Evolutionary conservation across 1,140 invertebrate genomes (phyloP).

Genomic region (Asbolus verrucosus): DNA sequence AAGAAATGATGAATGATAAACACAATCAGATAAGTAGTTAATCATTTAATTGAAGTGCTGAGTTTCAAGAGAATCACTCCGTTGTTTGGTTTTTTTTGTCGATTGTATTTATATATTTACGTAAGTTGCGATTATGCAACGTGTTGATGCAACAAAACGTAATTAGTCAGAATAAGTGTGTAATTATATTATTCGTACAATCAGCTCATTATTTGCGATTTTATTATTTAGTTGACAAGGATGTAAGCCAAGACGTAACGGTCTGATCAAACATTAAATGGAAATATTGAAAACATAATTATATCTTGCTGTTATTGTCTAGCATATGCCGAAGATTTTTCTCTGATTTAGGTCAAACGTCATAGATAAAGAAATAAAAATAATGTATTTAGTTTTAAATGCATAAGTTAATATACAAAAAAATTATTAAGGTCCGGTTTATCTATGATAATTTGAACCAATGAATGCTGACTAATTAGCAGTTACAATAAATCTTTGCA

Average conservation of each 20-base stretch:
- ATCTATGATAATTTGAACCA: too few species aligned
- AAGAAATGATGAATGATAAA: slow-evolving; percentile 39
- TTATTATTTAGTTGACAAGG: not conserved
- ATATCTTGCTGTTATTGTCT: too few species aligned
- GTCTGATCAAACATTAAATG: not conserved
- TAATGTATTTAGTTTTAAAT: too few species aligned
- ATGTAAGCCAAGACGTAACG: not conserved
- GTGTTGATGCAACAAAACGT: slow-evolving; percentile 22
- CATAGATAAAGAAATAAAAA: too few species aligned
- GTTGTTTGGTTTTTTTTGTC: slow-evolving; percentile 25
- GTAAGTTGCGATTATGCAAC: slow-evolving; percentile 22
- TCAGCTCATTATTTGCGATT: slow-evolving; percentile 16
- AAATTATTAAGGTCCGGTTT: too few species aligned
- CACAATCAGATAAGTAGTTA: slow-evolving; percentile 42
- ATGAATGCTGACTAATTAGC: too few species aligned
- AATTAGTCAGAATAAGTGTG: slow-evolving; percentile 24
- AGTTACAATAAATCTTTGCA: too few species aligned
- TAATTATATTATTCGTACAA: slow-evolving; percentile 18
- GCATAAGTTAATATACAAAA: too few species aligned
- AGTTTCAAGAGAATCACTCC: slow-evolving; percentile 22
- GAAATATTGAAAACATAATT: too few species aligned
- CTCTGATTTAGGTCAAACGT: too few species aligned
- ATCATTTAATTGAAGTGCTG: slow-evolving; percentile 42
- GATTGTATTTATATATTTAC: slow-evolving; percentile 28
- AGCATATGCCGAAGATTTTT: too few species aligned